Base-by-base conservation (phyloP, 2,888 invertebrate species). In the Protophormia terraenovae region DNA sequence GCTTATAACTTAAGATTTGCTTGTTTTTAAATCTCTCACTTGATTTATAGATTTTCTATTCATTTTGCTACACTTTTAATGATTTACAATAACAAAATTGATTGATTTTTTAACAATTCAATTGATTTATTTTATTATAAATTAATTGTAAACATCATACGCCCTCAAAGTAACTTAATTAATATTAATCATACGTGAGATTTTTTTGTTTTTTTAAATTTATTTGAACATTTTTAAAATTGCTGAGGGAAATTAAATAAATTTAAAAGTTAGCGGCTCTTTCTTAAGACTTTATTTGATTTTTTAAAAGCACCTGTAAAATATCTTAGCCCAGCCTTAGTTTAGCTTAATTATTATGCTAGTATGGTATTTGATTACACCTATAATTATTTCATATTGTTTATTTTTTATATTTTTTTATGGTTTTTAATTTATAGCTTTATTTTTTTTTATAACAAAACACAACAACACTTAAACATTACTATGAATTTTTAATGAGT, bases 171-270 rank as follows among this genome's bases (percentile, higher is more conserved):
- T 3, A n/a, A 71, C 24, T 29, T 71, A 50, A 79, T 80, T 66
- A 81, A 73, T 67, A 81, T 81, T 81, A 47, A 47, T 60, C 35
- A 73, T 73, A 67, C 73, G 73, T 38, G n/a, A n/a, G n/a, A n/a
- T n/a, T n/a, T n/a, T n/a, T n/a, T n/a, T n/a, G n/a, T n/a, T n/a
- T n/a, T n/a, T n/a, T n/a, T n/a, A n/a, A n/a, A n/a, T n/a, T n/a
- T n/a, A n/a, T n/a, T n/a, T n/a, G n/a, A 32, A 55, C 19, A 64
- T 22, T 32, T 45, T 22, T 4, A 38, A 27, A 14, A 35, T 6
- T 22, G 6, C 2, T 29, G n/a, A 12, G 60, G 45, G 47, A 16
- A 12, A 47, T 12, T 1, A 24, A 58, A 67, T 32, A 45, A 27
- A 45, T 3, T 10, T 38, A 16, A 24, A 2, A 12, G 24, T 10